phyloP scores from a whole-genome alignment of 2,888 invertebrate genomes.

The Hirtodrosophila alboralis region DNA sequence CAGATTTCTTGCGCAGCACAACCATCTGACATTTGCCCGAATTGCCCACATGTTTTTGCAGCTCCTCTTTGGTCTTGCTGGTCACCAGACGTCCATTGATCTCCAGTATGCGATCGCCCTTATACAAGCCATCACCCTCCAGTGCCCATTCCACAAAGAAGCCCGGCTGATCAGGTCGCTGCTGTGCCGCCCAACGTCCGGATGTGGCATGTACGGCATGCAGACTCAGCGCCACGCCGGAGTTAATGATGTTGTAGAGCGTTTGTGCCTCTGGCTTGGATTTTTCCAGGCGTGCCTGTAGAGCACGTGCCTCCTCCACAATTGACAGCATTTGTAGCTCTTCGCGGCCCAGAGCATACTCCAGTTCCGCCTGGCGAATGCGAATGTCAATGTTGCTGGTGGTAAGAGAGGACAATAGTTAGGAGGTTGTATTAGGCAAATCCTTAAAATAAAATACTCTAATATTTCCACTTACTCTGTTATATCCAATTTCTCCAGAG shows the following conservation, averaged over 20 bases:
- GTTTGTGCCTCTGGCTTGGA: conserved; percentile 86
- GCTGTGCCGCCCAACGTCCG: conserved; percentile 90
- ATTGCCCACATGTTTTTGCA: conserved; percentile 87
- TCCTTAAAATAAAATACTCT: too few species aligned
- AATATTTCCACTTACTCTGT: conserved; percentile 95
- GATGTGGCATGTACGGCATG: conserved; percentile 89
- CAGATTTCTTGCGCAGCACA: conserved; percentile 80
- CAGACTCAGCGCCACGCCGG: conserved; percentile 85
- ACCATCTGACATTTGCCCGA: conserved; percentile 83
- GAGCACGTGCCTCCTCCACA: conserved; percentile 92
- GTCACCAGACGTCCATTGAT: conserved; percentile 91
- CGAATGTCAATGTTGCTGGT: conserved; percentile 94
- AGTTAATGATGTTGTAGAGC: conserved; percentile 85
- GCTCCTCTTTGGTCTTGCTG: conserved; percentile 89
- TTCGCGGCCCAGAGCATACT: conserved; percentile 94
- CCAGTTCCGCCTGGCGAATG: conserved; percentile 95
- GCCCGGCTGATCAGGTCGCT: conserved; percentile 87
- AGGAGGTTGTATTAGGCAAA: too few species aligned
- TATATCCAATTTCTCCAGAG: conserved; percentile 92
- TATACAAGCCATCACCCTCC: conserved; percentile 89
- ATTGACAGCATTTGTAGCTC: conserved; percentile 93
- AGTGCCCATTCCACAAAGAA: conserved; percentile 92
- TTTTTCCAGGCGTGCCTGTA: conserved; percentile 91
- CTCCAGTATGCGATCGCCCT: conserved; percentile 91
- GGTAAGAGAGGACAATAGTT: neutral